Conservation (phyloP, 2,113 vertebrate species). For the Orthonyx spaldingii region DNA sequence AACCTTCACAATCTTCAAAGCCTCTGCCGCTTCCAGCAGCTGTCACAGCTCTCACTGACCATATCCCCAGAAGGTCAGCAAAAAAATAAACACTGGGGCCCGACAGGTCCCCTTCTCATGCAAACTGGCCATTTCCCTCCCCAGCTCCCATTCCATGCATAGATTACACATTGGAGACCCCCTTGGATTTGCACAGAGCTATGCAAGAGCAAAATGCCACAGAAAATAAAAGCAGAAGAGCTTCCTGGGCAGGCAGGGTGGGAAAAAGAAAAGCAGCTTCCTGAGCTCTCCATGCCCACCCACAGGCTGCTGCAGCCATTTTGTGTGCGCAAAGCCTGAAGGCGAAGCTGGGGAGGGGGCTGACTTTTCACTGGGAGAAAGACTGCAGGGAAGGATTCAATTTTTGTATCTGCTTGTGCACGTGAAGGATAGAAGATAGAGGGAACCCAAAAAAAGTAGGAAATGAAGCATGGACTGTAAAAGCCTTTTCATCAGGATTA, state of each 20-base stretch:
- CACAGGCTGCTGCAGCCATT: conserved; percentile 70
- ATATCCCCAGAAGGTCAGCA: conserved; percentile 69
- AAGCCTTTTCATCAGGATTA: conserved; percentile 25
- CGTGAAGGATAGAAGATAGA: neutral
- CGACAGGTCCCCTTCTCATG: conserved; percentile 59
- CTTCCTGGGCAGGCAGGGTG: conserved; percentile 60
- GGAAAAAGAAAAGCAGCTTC: conserved; percentile 55
- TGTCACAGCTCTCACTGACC: conserved; percentile 73
- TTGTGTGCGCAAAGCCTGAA: conserved; percentile 46
- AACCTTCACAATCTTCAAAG: conserved; percentile 77
- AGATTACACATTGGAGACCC: conserved; percentile 61
- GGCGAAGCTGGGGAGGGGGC: conserved; percentile 45
- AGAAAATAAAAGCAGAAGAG: conserved; percentile 59
- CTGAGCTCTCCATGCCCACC: conserved; percentile 59
- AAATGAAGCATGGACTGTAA: conserved; percentile 10
- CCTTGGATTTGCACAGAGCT: conserved; percentile 55
- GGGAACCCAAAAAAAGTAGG: conserved; percentile 18
- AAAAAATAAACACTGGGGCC: conserved; percentile 71
- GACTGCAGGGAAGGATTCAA: neutral
- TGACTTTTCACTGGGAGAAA: conserved; percentile 9
- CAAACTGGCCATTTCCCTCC: conserved; percentile 49
- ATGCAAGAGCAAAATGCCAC: conserved; percentile 59
- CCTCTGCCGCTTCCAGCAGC: conserved; percentile 69
- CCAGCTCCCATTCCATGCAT: conserved; percentile 55
- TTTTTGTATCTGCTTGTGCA: neutral